Evolutionary conservation across 64 coral and sea anemone species (phyloP), one percentile per base, ranked within the genome.

Genomic region (Astreopora myriophthalma): DNA sequence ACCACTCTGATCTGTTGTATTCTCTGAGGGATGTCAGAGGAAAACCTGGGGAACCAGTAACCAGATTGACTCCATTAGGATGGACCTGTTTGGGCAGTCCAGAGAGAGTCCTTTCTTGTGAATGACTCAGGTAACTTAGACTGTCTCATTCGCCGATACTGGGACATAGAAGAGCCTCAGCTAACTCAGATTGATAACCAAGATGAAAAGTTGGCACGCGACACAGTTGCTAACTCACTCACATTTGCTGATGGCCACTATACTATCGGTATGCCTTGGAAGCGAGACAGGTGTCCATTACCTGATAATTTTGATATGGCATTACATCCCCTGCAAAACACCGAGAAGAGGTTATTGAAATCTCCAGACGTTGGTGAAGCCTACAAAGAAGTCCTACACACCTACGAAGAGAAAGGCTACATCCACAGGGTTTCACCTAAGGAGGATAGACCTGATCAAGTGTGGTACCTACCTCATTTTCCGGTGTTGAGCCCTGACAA

Each of bases 81-180:
- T 93, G 91, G 91, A 86, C 90, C 22, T 93, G 81, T 57, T 86
- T 93, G 17, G 91, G 91, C 26, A 71, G 35, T 33, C 80, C 71
- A 36, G 69, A 34, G n/a, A 74, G 11, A 17, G 20, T 63, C 80
- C 38, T 85, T 92, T 63, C 33, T 58, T 27, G 66, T 74, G n/a
- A 33, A 85, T 39, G 42, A 85, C 28, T 11, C n/a, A 3, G 37
- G 22, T 34, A 36, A 71, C 9, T 86, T 75, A 19, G 74, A 29
- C 48, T 24, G 85, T 34, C 80, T 86, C 60, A 55, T 92, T 57
- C 66, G 90, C 7, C 90, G 69, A 48, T 92, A 74, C 80, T 92
- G 70, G 89, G 90, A 92, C 35, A 92, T 86, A 60, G 80, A 85
- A 84, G 90, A 85, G 27, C 79, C 90, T 40, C 20, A 67, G 68